phyloP scores from a whole-genome alignment of 2,113 vertebrate genomes.

The Rhinoderma darwinii region DNA sequence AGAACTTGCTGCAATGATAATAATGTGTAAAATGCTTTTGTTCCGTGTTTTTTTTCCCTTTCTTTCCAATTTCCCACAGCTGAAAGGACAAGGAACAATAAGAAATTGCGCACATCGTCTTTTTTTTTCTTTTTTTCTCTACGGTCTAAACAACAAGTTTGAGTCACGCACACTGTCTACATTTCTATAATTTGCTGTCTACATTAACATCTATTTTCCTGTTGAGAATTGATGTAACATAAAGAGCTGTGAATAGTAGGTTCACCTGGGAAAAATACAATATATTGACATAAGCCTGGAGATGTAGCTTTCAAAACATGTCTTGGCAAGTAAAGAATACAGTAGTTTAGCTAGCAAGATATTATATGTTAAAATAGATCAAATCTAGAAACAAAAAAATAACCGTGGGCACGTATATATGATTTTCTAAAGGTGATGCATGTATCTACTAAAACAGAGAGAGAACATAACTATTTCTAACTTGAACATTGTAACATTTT shows the following conservation, averaged over 20 bases:
- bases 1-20: not conserved
- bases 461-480: no score
- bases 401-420: not conserved
- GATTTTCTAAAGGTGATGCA: not conserved
- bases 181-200: conserved; percentile 42
- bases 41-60: not conserved
- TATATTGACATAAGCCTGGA: conserved; percentile 14
- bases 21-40: conserved; percentile 23
- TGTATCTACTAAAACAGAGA: no score
- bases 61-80: not conserved
- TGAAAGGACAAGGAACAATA: not conserved
- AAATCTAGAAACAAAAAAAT: not conserved
- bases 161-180: conserved; percentile 21
- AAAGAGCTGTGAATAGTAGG: not conserved
- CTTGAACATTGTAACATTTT: no score
- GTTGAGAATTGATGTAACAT: conserved; percentile 21
- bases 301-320: conserved; percentile 15
- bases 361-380: not conserved
- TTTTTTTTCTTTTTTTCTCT: not conserved
- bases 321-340: not conserved
- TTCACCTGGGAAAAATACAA: conserved; percentile 27
- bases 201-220: conserved; percentile 48
- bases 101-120: not conserved
- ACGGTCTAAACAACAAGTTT: not conserved
- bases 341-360: not conserved